Evolutionary conservation across 2,888 invertebrate genomes (phyloP).

Genomic region (Pardosa pseudoannulata): DNA sequence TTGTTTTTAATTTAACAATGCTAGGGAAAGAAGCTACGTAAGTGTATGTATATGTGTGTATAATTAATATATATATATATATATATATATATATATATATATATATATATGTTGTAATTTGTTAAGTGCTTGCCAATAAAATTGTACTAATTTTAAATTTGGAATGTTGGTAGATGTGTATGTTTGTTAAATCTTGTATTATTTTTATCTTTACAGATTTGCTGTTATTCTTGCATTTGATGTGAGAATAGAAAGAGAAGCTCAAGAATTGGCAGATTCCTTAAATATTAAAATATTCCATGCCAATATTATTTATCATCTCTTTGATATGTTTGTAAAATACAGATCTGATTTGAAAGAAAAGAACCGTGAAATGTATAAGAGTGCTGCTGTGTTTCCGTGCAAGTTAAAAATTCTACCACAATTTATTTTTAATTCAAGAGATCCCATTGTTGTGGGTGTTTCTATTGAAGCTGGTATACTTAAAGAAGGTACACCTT

Average conservation of each 20-base stretch:
- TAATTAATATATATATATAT: no score
- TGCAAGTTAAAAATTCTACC: slow-evolving; percentile 90
- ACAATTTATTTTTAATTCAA: slow-evolving; percentile 97
- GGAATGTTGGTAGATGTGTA: no score
- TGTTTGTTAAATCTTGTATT: no score
- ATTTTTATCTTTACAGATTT: slow-evolving; percentile 81
- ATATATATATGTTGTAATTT: no score
- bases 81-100: no score
- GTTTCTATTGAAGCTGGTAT: slow-evolving; percentile 97
- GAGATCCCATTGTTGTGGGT: slow-evolving; percentile 98
- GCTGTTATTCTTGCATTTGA: slow-evolving; percentile 99
- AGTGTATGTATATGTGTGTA: no score
- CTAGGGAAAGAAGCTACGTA: no score
- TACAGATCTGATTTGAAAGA: slow-evolving; percentile 93
- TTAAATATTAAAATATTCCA: slow-evolving; percentile 95
- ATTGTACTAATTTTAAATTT: no score
- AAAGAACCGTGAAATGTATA: slow-evolving; percentile 95
- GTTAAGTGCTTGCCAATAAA: no score
- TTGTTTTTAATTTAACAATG: no score
- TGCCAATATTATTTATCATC: slow-evolving; percentile 99
- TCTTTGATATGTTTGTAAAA: slow-evolving; percentile 97
- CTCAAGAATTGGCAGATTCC: slow-evolving; percentile 96
- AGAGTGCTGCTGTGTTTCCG: slow-evolving; percentile 98
- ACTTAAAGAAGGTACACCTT: slow-evolving; percentile 95
- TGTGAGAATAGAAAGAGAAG: slow-evolving; percentile 98